Evolutionary conservation across 2,113 vertebrate species (phyloP), one percentile per base, ranked within the genome.

Genomic region (Macquaria ambigua): DNA sequence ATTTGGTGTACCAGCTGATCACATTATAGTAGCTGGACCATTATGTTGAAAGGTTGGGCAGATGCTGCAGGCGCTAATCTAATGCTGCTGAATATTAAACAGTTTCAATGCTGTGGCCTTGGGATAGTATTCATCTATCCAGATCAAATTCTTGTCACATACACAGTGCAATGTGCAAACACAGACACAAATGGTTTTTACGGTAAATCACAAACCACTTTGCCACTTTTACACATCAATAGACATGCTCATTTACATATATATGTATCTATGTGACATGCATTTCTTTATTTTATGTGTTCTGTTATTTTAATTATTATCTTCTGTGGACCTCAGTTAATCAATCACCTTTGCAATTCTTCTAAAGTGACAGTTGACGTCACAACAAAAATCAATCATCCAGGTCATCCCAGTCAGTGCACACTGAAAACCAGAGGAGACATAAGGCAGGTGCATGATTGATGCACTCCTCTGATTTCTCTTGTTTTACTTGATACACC

Each of bases 61-160:
- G 80, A 43, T 91, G 88, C 80, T 68, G 77, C 53, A 16, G 31
- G 21, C 1, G 9, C 70, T 56, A 67, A 88, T 81, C 63, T 81
- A 77, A 87, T 79, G 53, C 61, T 63, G 55, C 69, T 82, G 90
- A 87, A 93, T 89, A 91, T 90, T 86, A 86, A 89, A 77, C 70
- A 12, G 39, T 77, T 66, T 70, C 53, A 28, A 4, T 41, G 39
- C 52, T 18, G 61, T 15, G 43, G 84, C 78, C 70, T 48, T 76
- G 67, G 43, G 34, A 82, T 66, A 68, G 77, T 7, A 73, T 43
- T 43, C 43, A 62, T 76, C 31, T 21, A 64, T 34, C 61, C 11
- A 55, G 67, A 66, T 84, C 16, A 71, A 56, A 90, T 86, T 87
- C 43, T 50, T 58, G 59, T 82, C 87, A 85, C 79, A 73, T 63